Evolutionary conservation across 64 coral and sea anemone species (phyloP).

Genomic region (Trachythela sp.): DNA sequence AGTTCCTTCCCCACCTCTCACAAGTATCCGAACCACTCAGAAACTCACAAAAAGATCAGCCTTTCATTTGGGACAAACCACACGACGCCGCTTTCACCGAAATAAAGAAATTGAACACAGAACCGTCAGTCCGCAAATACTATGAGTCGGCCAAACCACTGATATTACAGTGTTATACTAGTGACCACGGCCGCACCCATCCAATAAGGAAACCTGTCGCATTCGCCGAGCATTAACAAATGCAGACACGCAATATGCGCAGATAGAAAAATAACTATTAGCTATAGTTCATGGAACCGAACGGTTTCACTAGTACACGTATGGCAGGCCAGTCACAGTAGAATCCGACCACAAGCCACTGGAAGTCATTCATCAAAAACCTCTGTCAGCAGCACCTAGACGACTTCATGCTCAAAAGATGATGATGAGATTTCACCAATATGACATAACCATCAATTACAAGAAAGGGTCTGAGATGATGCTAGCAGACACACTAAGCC

Average conservation of each 20-base stretch:
- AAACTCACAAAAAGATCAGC: neutral
- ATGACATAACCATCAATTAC: neutral
- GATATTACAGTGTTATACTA: neutral
- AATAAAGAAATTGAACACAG: neutral
- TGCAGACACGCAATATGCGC: neutral
- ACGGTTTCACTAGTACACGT: neutral
- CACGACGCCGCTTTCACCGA: neutral
- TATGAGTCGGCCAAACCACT: neutral
- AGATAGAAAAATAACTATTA: neutral
- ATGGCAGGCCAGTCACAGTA: neutral
- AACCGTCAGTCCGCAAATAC: neutral
- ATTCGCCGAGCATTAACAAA: neutral
- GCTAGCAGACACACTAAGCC: neutral
- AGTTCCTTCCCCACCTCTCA: neutral
- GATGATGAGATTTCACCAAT: neutral
- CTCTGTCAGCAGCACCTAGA: neutral
- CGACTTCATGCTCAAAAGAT: neutral
- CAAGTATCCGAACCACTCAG: neutral
- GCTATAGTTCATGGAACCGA: too few species aligned
- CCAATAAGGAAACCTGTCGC: neutral
- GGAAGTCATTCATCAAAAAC: neutral
- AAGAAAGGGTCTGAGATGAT: neutral
- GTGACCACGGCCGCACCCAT: neutral
- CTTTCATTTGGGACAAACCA: neutral
- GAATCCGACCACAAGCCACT: neutral